Evolutionary conservation across 1,140 invertebrate species (phyloP), one percentile per base, ranked within the genome.

Genomic region (Drosophila willistoni): DNA sequence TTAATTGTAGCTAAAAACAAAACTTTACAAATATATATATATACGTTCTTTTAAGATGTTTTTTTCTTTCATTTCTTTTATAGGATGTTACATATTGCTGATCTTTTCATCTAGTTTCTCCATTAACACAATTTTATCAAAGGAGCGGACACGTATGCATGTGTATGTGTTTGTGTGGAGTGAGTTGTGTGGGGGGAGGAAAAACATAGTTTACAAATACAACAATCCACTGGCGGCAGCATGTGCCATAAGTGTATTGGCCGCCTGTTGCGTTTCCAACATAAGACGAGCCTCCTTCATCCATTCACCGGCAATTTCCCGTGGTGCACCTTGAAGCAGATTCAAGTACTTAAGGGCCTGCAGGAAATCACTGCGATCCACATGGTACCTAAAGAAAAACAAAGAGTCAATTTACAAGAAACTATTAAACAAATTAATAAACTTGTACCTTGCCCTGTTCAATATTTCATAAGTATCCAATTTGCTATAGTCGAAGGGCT

Each of bases 281-380:
- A 97, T 94, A 14, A 96, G 93, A 62, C 95, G 94, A 0, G 96
- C 94, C 83, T 98, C 98, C 68, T 95, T 94, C 78, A 98, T 95
- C 98, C 98, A 99, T 77, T 97, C 95, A 47, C 91, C 92, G 2
- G 98, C 97, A 4, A 98, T 94, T n/a, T 94, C 93, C 7, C 96
- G 93, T 0, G 98, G 94, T 22, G 97, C 97, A 19, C 98, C 98
- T 82, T 95, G 94, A 22, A 99, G 92, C 44, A 98, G 94, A 90
- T 98, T 98, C 93, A 99, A 96, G 92, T 98, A 98, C 60, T 96
- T 95, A 0, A 99, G 92, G 0, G 98, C 96, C 91, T 96, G 95
- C 55, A 95, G 94, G 47, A 99, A 94, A 82, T 99, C 95, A 19
- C 96, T 96, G 75, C 96, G 94, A 79, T 98, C 96, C 70, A 99